Conservation (phyloP, 2,888 invertebrate genomes). For the Xestia ashworthii region DNA sequence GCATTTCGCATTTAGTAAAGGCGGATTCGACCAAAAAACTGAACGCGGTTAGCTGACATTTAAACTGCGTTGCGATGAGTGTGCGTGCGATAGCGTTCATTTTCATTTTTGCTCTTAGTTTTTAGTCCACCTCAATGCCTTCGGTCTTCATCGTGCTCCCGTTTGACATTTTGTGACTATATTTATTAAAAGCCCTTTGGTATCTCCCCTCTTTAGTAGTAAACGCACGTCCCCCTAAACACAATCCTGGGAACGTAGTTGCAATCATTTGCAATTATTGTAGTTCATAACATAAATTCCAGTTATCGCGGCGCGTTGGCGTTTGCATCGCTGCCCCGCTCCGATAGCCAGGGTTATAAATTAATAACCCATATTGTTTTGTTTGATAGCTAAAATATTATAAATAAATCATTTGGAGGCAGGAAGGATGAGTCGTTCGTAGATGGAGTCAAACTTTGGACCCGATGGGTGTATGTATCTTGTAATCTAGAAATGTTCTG, state of each 20-base stretch:
- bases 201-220: background rate
- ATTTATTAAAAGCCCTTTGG: background rate
- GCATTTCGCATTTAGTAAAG: background rate
- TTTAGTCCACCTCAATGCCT: background rate
- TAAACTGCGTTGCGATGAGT: background rate
- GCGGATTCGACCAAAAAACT: background rate
- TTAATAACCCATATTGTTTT: slow-evolving; percentile 46
- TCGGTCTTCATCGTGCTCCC: background rate
- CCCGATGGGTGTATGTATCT: background rate
- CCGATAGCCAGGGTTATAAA: slow-evolving; percentile 61
- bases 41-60: background rate
- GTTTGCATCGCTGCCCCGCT: slow-evolving; percentile 62
- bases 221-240: background rate
- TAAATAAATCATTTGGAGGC: slow-evolving; percentile 15
- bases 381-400: slow-evolving; percentile 34
- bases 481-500: background rate
- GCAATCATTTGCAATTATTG: slow-evolving; percentile 60
- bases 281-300: slow-evolving; percentile 60
- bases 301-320: slow-evolving; percentile 60
- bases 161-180: background rate
- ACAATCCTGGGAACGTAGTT: slow-evolving; percentile 44
- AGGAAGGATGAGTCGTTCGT: slow-evolving; percentile 24
- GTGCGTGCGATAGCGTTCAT: too few relatives aligned
- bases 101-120: too few relatives aligned
- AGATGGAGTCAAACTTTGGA: slow-evolving; percentile 26